Base-by-base conservation (phyloP, 2,888 invertebrate species). In the Zele albiditarsus region DNA sequence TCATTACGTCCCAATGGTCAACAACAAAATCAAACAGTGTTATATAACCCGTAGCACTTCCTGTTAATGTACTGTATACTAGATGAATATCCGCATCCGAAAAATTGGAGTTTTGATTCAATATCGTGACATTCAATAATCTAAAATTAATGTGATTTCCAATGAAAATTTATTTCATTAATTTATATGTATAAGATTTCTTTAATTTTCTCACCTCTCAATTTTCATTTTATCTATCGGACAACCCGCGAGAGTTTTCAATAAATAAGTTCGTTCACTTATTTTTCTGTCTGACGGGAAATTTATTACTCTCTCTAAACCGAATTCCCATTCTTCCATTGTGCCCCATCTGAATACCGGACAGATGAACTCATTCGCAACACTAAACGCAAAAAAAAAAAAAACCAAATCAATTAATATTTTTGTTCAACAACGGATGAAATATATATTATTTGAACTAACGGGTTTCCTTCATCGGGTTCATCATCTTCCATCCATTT, bases 291-390 rank as follows among this genome's bases (percentile, higher is more conserved):
- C 86, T 14, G 73, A 74, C 23, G 95, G 95, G 89, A 95, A 95
- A 83, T 94, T 92, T 68, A 94, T 93, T 0, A 95, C 93, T 12
- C 95, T 91, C 79, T 95, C 92, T 0, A 96, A 90, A 46, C 95
- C 95, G 81, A 96, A 96, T 79, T 95, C 93, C 95, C 95, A 96
- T 87, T 96, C 95, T 62, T 94, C 93, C 81, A 92, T 91, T 0
- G 94, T 93, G 0, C 96, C 96, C 94, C 95, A 95, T 89, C 94
- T 94, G 88, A 96, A 95, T 0, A 96, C 95, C 0, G 95, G 95
- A 78, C 96, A 96, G 78, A 96, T 92, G 87, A 92, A 94, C 84
- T 93, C 93, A 87, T 94, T 94, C 23, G 94, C 92, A 67, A 95
- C 93, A 6, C 96, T 96, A 87, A 8, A 85, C 86, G 73, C 8